Evolutionary conservation across 2,888 invertebrate species (phyloP).

Genomic region (Nemapogon koenigi): DNA sequence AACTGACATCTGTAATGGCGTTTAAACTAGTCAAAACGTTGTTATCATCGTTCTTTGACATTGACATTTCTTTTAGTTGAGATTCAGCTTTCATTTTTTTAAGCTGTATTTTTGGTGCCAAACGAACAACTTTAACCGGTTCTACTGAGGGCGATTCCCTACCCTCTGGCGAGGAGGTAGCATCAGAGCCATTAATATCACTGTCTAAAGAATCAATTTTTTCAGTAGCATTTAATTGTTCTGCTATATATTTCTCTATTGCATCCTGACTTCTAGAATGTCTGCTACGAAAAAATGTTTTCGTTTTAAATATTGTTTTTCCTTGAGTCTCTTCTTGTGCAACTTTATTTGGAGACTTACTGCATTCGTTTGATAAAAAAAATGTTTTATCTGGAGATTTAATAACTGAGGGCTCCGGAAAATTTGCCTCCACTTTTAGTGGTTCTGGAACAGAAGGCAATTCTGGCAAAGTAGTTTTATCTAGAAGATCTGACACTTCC

Average conservation of each 20-base stretch:
- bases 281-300: conserved; percentile 62
- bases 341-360: conserved; percentile 25
- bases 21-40: no score
- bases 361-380: neutral
- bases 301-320: conserved; percentile 60
- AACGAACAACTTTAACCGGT: conserved; percentile 59
- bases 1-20: no score
- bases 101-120: conserved; percentile 59
- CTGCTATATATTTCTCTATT: conserved; percentile 59
- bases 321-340: conserved; percentile 27
- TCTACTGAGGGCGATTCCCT: conserved; percentile 52
- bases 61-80: conserved; percentile 39
- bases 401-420: conserved; percentile 58
- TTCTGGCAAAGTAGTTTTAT: conserved; percentile 65
- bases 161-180: conserved; percentile 35
- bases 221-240: conserved; percentile 52
- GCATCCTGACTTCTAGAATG: conserved; percentile 62
- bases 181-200: conserved; percentile 48
- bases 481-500: conserved; percentile 68
- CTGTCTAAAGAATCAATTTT: conserved; percentile 44
- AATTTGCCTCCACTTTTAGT: conserved; percentile 62
- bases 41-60: no score
- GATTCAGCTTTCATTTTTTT: conserved; percentile 60
- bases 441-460: conserved; percentile 60
- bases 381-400: conserved; percentile 51